phyloP scores from a whole-genome alignment of 2,113 vertebrate genomes.

The Vidua chalybeata region DNA sequence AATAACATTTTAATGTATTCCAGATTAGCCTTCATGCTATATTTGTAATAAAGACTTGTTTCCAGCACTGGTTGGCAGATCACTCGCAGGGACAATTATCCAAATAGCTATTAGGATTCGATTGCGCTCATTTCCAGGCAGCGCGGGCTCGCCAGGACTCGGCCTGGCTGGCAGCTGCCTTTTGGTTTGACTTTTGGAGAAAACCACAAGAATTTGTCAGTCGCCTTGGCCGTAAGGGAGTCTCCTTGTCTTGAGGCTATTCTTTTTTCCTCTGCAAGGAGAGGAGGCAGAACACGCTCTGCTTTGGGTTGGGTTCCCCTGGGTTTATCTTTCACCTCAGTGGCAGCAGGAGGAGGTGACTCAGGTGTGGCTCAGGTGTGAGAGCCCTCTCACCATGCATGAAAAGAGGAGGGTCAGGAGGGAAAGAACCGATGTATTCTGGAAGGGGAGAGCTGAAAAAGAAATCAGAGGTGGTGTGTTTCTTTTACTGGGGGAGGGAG shows the following conservation, averaged over 20 bases:
- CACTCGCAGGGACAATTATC: slow-evolving; percentile 79
- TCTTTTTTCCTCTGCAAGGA: slow-evolving; percentile 70
- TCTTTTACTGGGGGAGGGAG: slow-evolving; percentile 6
- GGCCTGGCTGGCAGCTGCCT: slow-evolving; percentile 70
- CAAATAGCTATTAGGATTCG: slow-evolving; percentile 83
- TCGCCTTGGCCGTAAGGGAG: slow-evolving; percentile 73
- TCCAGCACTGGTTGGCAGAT: slow-evolving; percentile 78
- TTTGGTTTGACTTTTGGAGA: slow-evolving; percentile 83
- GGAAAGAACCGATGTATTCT: not conserved
- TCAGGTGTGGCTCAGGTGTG: not conserved
- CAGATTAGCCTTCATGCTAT: slow-evolving; percentile 81
- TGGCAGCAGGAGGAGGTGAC: not conserved
- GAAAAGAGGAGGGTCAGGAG: not conserved
- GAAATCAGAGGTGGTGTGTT: slow-evolving; percentile 2
- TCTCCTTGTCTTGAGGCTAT: slow-evolving; percentile 69
- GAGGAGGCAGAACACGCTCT: slow-evolving; percentile 56
- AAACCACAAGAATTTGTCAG: slow-evolving; percentile 86
- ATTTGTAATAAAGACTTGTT: slow-evolving; percentile 81
- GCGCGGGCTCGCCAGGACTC: slow-evolving; percentile 66
- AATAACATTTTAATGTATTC: slow-evolving; percentile 86
- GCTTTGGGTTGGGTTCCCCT: not conserved
- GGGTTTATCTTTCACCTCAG: not conserved
- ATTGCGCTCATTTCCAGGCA: slow-evolving; percentile 85
- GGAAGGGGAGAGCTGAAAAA: not conserved
- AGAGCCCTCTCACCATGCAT: not conserved